Conservation (phyloP, 1,140 invertebrate genomes). For the Marisa cornuarietis region DNA sequence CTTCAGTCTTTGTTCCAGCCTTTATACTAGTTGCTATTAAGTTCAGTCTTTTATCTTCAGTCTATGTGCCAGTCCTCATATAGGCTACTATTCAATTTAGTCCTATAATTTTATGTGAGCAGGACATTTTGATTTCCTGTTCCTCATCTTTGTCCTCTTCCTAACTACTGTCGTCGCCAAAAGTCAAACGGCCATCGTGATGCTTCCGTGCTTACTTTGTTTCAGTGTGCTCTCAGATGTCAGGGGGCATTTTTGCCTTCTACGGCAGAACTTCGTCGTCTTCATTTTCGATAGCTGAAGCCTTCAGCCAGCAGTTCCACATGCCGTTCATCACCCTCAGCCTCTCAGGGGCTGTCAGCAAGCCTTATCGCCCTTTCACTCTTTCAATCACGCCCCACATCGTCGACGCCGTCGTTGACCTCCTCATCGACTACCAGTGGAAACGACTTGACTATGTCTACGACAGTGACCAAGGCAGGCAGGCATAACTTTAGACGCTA, state of each 20-base stretch:
- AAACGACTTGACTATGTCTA: slow-evolving; percentile 40
- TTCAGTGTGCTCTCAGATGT: slow-evolving; percentile 91
- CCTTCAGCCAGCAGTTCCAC: slow-evolving; percentile 93
- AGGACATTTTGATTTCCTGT: too few relatives aligned
- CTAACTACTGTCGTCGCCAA: too few relatives aligned
- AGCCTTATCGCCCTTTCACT: slow-evolving; percentile 21
- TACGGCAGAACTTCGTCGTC: slow-evolving; percentile 88
- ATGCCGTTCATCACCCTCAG: slow-evolving; percentile 81
- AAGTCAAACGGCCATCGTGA: too few relatives aligned
- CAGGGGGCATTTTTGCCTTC: slow-evolving; percentile 90
- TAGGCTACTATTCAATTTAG: too few relatives aligned
- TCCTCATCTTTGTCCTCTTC: too few relatives aligned
- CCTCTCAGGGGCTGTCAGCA: slow-evolving; percentile 10
- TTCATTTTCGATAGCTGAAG: slow-evolving; percentile 91
- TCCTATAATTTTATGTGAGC: too few relatives aligned
- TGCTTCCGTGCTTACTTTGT: slow-evolving; percentile 44
- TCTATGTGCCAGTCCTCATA: too few relatives aligned
- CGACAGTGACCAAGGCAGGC: slow-evolving; percentile 42
- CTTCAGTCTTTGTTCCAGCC: too few relatives aligned
- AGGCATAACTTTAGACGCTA: background rate
- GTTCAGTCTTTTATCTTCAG: too few relatives aligned
- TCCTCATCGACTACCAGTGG: slow-evolving; percentile 33
- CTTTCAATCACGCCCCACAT: slow-evolving; percentile 37
- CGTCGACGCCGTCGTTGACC: slow-evolving; percentile 29
- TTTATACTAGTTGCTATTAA: too few relatives aligned